phyloP scores from a whole-genome alignment of 2,797 vertebrate species.

The Siniperca undulata region DNA sequence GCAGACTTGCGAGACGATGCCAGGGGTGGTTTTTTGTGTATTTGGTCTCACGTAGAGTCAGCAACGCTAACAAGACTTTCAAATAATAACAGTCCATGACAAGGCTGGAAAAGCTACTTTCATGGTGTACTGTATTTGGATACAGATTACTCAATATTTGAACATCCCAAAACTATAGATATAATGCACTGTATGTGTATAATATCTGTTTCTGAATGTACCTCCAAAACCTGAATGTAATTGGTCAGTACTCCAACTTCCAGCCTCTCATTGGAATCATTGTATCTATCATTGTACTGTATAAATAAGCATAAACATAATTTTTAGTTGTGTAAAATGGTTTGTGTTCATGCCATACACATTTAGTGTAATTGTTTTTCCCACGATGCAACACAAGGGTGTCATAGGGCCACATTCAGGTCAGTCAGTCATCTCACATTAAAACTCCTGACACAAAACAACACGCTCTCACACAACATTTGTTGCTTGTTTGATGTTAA shows the following conservation, averaged over 20 bases:
- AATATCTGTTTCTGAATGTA: not conserved
- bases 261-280: not conserved
- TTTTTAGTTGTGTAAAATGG: not conserved
- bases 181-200: not conserved
- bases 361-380: not conserved
- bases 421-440: not conserved
- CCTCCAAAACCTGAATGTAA: not conserved
- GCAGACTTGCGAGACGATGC: not conserved
- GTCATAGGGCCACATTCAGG: not conserved
- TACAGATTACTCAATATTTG: not conserved
- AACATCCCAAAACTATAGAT: not conserved
- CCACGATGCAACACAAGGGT: not conserved
- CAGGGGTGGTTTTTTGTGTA: not conserved
- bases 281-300: not conserved
- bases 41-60: slow-evolving; percentile 10
- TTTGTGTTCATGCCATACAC: not conserved
- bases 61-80: not conserved
- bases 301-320: not conserved
- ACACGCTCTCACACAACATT: not conserved
- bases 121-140: not conserved
- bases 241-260: not conserved
- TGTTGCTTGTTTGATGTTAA: not conserved
- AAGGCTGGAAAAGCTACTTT: not conserved
- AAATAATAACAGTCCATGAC: not conserved
- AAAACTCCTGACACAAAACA: slow-evolving; percentile 17